Conservation (phyloP, 2,797 vertebrate genomes). For the Eptatretus atami region DNA sequence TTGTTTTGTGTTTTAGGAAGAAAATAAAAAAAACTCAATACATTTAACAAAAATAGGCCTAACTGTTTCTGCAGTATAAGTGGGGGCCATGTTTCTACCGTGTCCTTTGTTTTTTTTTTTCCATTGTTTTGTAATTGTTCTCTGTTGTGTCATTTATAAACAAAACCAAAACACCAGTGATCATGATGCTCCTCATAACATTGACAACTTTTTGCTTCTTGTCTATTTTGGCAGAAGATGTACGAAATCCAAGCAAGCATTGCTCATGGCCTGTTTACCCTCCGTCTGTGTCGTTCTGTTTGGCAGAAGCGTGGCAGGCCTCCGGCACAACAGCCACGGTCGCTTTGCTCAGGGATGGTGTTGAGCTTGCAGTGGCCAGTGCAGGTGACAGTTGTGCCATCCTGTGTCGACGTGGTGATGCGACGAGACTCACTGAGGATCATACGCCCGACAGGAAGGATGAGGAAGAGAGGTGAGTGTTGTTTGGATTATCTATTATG, state of each 20-base stretch:
- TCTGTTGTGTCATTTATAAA: background rate
- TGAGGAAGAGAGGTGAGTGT: constrained; percentile 54
- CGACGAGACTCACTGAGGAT: constrained; percentile 54
- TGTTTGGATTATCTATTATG: too few relatives aligned
- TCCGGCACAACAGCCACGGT: constrained; percentile 76
- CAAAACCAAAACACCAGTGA: background rate
- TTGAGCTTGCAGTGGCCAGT: constrained; percentile 73
- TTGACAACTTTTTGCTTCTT: background rate
- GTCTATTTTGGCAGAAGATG: background rate
- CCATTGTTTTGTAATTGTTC: background rate
- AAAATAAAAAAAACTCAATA: too few relatives aligned
- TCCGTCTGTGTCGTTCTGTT: constrained; percentile 7
- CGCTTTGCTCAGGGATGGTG: constrained; percentile 60
- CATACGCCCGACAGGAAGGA: constrained; percentile 88
- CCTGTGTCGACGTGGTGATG: constrained; percentile 67
- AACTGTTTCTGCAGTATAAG: too few relatives aligned
- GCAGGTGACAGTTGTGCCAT: constrained; percentile 83
- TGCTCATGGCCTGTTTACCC: constrained; percentile 3
- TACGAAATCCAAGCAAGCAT: background rate
- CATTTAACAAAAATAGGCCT: too few relatives aligned
- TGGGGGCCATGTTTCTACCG: too few relatives aligned
- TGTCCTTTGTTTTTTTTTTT: too few relatives aligned
- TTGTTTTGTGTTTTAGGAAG: too few relatives aligned
- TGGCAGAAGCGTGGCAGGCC: constrained; percentile 25
- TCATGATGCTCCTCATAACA: background rate